Conservation (phyloP, 2,113 vertebrate species). For the Falcunculus frontatus region DNA sequence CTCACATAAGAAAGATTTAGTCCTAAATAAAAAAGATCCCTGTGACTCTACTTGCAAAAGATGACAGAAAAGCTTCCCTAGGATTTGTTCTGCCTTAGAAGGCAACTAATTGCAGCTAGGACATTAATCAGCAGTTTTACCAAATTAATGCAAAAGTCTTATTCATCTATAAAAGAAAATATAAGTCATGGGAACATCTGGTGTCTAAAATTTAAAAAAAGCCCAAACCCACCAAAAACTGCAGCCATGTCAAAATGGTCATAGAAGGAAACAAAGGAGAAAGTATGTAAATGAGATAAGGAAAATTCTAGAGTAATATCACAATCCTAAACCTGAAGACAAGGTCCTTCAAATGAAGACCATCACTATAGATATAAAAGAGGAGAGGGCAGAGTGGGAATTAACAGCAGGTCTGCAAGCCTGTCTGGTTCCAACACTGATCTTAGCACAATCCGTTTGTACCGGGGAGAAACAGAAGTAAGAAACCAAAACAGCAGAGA, state of each 20-base stretch:
- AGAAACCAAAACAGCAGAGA: too few relatives aligned
- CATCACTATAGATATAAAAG: neutral
- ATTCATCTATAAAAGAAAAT: neutral
- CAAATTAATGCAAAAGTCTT: neutral
- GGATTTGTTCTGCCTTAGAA: neutral
- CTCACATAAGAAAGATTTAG: neutral
- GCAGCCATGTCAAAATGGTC: neutral
- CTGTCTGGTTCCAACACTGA: too few relatives aligned
- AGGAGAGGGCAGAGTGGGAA: neutral
- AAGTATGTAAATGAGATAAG: neutral
- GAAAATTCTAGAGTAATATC: neutral
- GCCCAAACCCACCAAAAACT: neutral
- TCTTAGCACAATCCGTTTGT: too few relatives aligned
- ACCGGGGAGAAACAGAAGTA: too few relatives aligned
- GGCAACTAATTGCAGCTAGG: neutral
- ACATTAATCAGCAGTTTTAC: neutral
- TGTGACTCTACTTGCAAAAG: neutral
- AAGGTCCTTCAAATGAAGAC: neutral
- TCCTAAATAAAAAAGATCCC: neutral
- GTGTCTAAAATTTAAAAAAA: neutral
- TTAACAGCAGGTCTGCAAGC: too few relatives aligned
- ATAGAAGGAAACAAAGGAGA: neutral
- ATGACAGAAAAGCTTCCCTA: neutral
- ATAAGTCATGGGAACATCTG: neutral
- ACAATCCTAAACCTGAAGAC: neutral